Conservation (phyloP, 2,888 invertebrate species). For the Mellilla xanthometata region DNA sequence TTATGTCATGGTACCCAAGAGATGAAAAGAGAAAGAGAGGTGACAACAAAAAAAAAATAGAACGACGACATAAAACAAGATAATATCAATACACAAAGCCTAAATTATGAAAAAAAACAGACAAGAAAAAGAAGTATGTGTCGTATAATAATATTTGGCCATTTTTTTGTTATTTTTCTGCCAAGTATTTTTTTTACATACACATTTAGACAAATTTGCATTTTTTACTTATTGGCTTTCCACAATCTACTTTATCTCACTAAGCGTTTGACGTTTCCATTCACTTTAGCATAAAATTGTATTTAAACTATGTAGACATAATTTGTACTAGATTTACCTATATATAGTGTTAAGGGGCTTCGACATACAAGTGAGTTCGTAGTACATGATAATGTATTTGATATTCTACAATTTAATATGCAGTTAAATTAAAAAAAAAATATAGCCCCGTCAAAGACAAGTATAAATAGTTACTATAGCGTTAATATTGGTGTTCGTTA, state of each 20-base stretch:
- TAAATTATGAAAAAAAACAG: no score
- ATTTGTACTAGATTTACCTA: conserved; percentile 16
- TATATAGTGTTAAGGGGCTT: conserved; percentile 14
- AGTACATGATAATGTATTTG: not conserved
- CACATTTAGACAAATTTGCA: conserved; percentile 12
- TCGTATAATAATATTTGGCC: not conserved
- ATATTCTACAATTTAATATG: conserved; percentile 2
- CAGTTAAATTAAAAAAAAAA: not conserved
- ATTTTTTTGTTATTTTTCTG: no score
- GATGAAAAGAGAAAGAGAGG: no score
- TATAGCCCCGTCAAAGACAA: conserved; percentile 6
- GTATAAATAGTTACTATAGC: conserved; percentile 9
- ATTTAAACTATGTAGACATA: conserved; percentile 22
- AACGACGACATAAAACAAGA: no score
- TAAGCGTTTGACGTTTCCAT: conserved; percentile 13
- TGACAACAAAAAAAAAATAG: no score
- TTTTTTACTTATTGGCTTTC: conserved; percentile 2
- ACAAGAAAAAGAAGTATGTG: no score
- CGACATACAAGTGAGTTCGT: conserved; percentile 2
- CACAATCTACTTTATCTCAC: conserved; percentile 4
- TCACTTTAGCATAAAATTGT: conserved; percentile 15
- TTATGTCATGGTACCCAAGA: no score
- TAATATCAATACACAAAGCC: no score
- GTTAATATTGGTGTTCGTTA: conserved; percentile 13
- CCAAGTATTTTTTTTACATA: no score